Evolutionary conservation across 2,797 vertebrate species (phyloP), one percentile per base, ranked within the genome.

Genomic region (Ceryle rudis): DNA sequence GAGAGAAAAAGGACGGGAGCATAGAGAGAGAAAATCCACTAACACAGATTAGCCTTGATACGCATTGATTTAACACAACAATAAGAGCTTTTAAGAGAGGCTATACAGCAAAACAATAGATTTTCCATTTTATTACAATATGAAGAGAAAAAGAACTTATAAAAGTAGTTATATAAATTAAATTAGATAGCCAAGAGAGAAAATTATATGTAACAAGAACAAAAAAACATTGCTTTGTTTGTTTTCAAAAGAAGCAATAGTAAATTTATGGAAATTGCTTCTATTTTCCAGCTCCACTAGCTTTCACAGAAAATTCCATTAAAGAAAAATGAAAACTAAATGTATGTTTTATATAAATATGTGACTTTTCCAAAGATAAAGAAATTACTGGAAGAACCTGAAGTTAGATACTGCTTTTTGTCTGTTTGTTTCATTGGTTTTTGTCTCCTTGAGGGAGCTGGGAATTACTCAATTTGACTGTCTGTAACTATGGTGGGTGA

Each of bases 231-330:
- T 66, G 12, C 9, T 92, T 88, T 87, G 72, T 94, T 92, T 94
- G 31, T 92, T 92, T 95, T 95, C 3, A 1, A 75, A 87, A 94
- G 60, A 87, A 55, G 23, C 31, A 39, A 60, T 85, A 72, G 21
- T 85, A 90, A 88, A 95, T 94, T 90, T 86, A 91, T 94, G 86
- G 86, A 91, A 94, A 96, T 96, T 47, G 55, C 21, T 88, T 91
- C 83, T 79, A 39, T 90, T 93, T 93, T 88, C 81, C 49, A 90
- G 49, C 44, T 84, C 47, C 19, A 18, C 47, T 54, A 35, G n/a
- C 42, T 95, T 95, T 90, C 65, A 90, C 39, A 52, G 79, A 79
- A 89, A 93, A 92, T 91, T 79, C 77, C 51, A 83, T 94, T 96
- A 93, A 87, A 64, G 51, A 82, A 83, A 81, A 81, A 80, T 86